Conservation (phyloP, 2,113 vertebrate genomes). For the Athene cunicularia region DNA sequence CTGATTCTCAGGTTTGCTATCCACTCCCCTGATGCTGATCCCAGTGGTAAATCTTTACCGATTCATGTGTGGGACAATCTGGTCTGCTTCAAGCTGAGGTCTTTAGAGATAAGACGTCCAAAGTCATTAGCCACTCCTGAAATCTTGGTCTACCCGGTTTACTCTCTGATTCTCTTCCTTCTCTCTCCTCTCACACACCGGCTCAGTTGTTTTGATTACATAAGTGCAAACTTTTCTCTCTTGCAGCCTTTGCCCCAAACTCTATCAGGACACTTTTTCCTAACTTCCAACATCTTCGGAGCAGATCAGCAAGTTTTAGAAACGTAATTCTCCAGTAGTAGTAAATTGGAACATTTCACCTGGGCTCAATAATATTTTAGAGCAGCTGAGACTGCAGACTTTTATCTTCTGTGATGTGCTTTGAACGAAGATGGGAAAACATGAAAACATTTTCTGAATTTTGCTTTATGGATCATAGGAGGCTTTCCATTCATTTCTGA, state of each 20-base stretch:
- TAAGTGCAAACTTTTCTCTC: not conserved
- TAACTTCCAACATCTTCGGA: not conserved
- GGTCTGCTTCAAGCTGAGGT: not conserved
- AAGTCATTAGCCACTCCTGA: not conserved
- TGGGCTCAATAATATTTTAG: not conserved
- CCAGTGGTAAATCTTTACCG: not conserved
- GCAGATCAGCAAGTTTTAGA: not conserved
- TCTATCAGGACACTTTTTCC: not conserved
- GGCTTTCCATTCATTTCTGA: not conserved
- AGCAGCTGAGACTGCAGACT: not conserved
- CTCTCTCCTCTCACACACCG: not conserved
- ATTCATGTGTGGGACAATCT: not conserved
- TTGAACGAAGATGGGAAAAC: not conserved
- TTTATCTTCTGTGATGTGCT: not conserved
- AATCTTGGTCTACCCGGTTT: not conserved
- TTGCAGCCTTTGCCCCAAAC: not conserved
- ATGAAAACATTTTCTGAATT: not conserved
- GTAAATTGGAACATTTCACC: not conserved
- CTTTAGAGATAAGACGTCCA: not conserved
- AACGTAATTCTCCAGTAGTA: not conserved
- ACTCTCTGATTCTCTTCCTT: not conserved
- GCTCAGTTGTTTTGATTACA: not conserved
- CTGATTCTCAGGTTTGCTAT: not conserved
- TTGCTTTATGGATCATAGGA: not conserved
- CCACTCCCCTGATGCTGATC: not conserved